Percentiles rank a stretch among this genome's conserved stretches.
These are phyloP conservation scores for Centropristis striata DNA, from an alignment of 2,113 vertebrate genomes.

Conservation along the genomic window DNA sequence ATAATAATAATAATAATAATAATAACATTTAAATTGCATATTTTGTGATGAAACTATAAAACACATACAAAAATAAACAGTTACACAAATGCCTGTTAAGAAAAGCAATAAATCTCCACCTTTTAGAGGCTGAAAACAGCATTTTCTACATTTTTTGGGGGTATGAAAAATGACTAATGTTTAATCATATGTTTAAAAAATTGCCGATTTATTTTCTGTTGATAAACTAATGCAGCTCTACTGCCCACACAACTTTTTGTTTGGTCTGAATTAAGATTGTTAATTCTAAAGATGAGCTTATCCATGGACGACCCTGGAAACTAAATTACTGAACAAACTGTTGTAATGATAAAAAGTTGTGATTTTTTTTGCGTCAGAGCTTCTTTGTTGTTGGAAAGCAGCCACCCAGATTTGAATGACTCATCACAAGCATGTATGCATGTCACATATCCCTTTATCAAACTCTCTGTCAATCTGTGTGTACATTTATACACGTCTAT, in stretches of 20 bases:
- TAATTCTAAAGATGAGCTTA: neutral
- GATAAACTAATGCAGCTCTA: too few species aligned
- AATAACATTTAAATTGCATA: too few species aligned
- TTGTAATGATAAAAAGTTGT: neutral
- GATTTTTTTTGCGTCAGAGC: neutral
- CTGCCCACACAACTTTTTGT: neutral
- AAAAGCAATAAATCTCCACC: too few species aligned
- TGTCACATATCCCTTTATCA: neutral
- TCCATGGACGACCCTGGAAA: neutral
- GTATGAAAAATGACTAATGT: too few species aligned
- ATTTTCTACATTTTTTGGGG: too few species aligned
- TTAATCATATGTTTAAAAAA: too few species aligned
- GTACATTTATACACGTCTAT: slow-evolving; percentile 3
- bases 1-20: too few species aligned
- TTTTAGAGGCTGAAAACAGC: too few species aligned
- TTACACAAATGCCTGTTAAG: too few species aligned
- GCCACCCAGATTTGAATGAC: neutral
- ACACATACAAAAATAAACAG: too few species aligned
- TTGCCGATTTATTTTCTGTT: too few species aligned
- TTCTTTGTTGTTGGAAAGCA: neutral
- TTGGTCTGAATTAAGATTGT: neutral
- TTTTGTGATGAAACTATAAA: too few species aligned
- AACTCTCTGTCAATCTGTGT: slow-evolving; percentile 24
- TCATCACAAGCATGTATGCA: slow-evolving; percentile 2
- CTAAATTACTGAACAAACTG: slow-evolving; percentile 2